Percentiles rank a stretch among this genome's conserved stretches.
Evolutionary conservation across 2,888 invertebrate species (phyloP).

Genomic region (Coelinius sp.): DNA sequence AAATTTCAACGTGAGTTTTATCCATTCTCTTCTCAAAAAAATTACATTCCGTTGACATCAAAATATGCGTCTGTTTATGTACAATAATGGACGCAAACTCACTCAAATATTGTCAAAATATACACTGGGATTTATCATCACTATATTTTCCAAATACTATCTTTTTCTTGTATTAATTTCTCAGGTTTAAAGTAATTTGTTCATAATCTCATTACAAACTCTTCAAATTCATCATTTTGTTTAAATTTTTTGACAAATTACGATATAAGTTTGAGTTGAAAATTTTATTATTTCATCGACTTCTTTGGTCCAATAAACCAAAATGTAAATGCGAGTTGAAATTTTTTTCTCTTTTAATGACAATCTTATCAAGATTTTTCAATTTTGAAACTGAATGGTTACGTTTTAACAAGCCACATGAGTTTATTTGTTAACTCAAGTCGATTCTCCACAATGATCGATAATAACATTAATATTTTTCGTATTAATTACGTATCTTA

Average conservation of each 20-base stretch:
- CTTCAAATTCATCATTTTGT: background rate
- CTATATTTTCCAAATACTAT: background rate
- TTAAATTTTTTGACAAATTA: slow-evolving; percentile 43
- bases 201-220: background rate
- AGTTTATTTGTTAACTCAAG: background rate
- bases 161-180: background rate
- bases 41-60: slow-evolving; percentile 29
- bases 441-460: background rate
- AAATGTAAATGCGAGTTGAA: slow-evolving; percentile 1
- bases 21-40: background rate
- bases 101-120: slow-evolving; percentile 66
- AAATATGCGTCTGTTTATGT: slow-evolving; percentile 35
- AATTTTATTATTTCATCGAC: slow-evolving; percentile 18
- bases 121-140: slow-evolving; percentile 58
- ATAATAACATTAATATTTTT: slow-evolving; percentile 8
- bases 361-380: background rate
- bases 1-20: slow-evolving; percentile 25
- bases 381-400: background rate
- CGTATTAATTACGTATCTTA: slow-evolving; percentile 12
- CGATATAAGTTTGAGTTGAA: background rate
- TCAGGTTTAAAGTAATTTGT: slow-evolving; percentile 3
- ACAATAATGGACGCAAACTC: slow-evolving; percentile 51
- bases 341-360: background rate
- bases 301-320: slow-evolving; percentile 31
- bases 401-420: background rate